These are phyloP conservation scores for Syngnathus floridae DNA, from an alignment of 2,113 vertebrate species.

Conservation along the genomic window DNA sequence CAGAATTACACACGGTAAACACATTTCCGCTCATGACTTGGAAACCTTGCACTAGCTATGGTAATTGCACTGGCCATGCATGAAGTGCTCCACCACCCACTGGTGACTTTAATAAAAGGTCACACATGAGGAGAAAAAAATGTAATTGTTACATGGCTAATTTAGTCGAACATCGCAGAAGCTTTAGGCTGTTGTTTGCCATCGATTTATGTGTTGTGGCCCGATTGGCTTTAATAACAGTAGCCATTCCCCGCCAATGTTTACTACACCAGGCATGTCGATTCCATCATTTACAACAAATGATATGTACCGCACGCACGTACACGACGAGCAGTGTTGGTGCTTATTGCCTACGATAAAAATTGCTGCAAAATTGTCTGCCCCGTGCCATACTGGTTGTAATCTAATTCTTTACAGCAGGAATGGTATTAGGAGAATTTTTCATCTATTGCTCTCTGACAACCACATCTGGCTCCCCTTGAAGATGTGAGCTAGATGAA, in stretches of 20 bases:
- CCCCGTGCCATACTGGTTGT: conserved; percentile 10
- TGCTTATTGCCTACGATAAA: conserved; percentile 46
- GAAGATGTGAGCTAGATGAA: conserved; percentile 28
- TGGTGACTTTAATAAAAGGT: conserved; percentile 60
- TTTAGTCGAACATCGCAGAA: conserved; percentile 59
- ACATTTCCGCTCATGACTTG: conserved; percentile 50
- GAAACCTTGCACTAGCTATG: conserved; percentile 30
- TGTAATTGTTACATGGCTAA: conserved; percentile 66
- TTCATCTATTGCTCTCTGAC: conserved; percentile 53
- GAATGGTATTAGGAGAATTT: conserved; percentile 44
- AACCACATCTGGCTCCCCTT: conserved; percentile 33
- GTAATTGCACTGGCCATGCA: conserved; percentile 47
- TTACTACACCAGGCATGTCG: conserved; percentile 42
- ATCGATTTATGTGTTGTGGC: conserved; percentile 63
- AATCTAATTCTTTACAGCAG: conserved; percentile 41
- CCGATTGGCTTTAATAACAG: conserved; percentile 62
- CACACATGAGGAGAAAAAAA: conserved; percentile 38
- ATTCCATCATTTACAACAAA: conserved; percentile 58
- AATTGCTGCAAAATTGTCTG: conserved; percentile 28
- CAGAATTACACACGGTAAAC: conserved; percentile 23
- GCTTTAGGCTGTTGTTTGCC: conserved; percentile 61
- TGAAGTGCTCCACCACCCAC: conserved; percentile 35
- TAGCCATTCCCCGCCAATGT: conserved; percentile 53
- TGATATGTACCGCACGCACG: conserved; percentile 32
- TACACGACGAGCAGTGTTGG: conserved; percentile 32